These are phyloP conservation scores for Bembecia ichneumoniformis DNA, from an alignment of 2,888 invertebrate species.

Conservation along the genomic window DNA sequence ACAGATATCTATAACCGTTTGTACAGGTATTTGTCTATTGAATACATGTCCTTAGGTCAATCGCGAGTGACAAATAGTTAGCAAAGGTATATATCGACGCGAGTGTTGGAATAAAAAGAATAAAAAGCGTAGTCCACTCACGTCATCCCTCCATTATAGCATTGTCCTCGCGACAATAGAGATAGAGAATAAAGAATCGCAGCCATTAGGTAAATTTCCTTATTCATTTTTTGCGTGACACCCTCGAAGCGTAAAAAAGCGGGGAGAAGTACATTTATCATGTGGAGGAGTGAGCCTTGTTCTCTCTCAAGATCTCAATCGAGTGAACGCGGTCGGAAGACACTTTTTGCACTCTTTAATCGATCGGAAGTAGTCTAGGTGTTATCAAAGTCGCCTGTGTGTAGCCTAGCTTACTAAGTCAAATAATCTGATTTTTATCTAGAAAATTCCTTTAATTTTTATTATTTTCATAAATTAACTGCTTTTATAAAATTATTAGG, in stretches of 20 bases:
- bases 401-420: no score
- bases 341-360: slow-evolving; percentile 41
- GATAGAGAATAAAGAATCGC: slow-evolving; percentile 66
- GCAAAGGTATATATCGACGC: slow-evolving; percentile 8
- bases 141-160: slow-evolving; percentile 69
- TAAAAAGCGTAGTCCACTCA: slow-evolving; percentile 36
- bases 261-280: slow-evolving; percentile 60
- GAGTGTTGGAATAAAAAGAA: slow-evolving; percentile 33
- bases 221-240: slow-evolving; percentile 70
- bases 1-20: no score
- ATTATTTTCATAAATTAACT: no score
- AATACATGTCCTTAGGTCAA: no score
- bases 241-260: slow-evolving; percentile 54
- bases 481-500: no score
- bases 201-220: slow-evolving; percentile 72
- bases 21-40: no score
- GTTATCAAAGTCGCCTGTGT: neutral
- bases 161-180: slow-evolving; percentile 68
- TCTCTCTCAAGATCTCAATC: slow-evolving; percentile 53
- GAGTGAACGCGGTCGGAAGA: slow-evolving; percentile 29
- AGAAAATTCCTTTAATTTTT: no score
- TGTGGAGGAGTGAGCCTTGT: slow-evolving; percentile 14
- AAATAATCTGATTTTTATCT: no score
- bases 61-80: no score
- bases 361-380: slow-evolving; percentile 31